phyloP scores from a whole-genome alignment of 2,797 vertebrate genomes.

The Sebastes miniatus region DNA sequence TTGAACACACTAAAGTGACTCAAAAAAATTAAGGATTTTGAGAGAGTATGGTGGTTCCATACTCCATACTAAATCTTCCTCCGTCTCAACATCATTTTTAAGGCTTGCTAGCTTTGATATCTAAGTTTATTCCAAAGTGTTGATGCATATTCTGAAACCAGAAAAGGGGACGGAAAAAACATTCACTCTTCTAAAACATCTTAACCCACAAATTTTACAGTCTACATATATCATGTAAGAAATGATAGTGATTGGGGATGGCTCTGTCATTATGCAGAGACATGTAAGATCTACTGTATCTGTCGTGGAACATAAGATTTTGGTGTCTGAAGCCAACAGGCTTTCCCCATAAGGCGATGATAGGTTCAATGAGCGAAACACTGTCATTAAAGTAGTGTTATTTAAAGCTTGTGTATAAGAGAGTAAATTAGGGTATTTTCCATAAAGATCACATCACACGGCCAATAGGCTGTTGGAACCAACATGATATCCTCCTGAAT shows the following conservation, averaged over 20 bases:
- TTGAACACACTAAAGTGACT: background rate
- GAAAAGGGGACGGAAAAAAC: background rate
- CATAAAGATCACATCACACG: background rate
- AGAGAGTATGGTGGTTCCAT: too few relatives aligned
- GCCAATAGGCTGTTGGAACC: background rate
- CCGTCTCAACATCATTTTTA: background rate
- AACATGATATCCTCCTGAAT: background rate
- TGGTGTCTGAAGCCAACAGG: background rate
- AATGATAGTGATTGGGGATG: conserved; percentile 60
- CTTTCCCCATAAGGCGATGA: background rate
- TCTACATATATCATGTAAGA: conserved; percentile 52
- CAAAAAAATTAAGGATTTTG: background rate
- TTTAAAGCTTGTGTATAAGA: background rate
- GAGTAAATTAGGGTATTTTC: background rate
- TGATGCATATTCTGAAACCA: conserved; percentile 1
- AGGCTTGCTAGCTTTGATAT: background rate
- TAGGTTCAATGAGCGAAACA: background rate
- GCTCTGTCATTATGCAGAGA: conserved; percentile 58
- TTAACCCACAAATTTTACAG: conserved; percentile 33
- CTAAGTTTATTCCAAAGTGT: background rate
- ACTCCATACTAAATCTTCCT: background rate
- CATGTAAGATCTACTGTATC: conserved; percentile 11
- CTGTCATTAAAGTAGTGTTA: conserved; percentile 1
- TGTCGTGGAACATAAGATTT: background rate
- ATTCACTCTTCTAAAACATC: conserved; percentile 31